Evolutionary conservation across 1,140 invertebrate species (phyloP).

Genomic region (Drosophila ananassae): DNA sequence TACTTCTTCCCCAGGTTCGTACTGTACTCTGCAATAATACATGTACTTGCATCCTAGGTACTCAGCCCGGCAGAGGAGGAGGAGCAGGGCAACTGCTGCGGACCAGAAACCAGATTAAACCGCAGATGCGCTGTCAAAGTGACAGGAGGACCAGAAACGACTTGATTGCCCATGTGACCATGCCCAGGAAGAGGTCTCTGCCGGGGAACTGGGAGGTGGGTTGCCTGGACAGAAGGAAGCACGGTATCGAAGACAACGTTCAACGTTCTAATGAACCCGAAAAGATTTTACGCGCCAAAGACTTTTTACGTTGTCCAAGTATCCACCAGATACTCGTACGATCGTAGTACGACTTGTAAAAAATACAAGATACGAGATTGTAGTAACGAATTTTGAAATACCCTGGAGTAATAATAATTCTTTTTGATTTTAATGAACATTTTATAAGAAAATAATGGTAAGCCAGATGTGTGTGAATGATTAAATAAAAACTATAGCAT

Average conservation of each 20-base stretch:
- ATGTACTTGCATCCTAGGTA: conserved; percentile 17
- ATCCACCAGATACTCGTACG: conserved; percentile 45
- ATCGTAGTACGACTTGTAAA: conserved; percentile 54
- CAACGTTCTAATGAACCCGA: conserved; percentile 81
- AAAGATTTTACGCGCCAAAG: conserved; percentile 80
- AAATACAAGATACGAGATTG: conserved; percentile 4
- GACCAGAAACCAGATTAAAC: conserved; percentile 74
- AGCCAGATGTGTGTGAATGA: too few species aligned
- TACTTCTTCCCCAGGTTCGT: conserved; percentile 42
- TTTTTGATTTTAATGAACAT: too few species aligned
- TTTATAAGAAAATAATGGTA: too few species aligned
- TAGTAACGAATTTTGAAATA: neutral
- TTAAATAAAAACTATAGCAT: neutral
- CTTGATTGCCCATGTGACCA: conserved; percentile 71
- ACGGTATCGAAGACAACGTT: conserved; percentile 49
- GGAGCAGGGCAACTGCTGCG: conserved; percentile 26
- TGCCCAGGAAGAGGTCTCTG: conserved; percentile 20
- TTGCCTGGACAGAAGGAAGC: neutral
- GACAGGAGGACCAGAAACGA: conserved; percentile 70
- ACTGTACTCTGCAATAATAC: conserved; percentile 57
- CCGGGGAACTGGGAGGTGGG: neutral
- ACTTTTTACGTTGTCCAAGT: conserved; percentile 64
- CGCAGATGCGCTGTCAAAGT: conserved; percentile 79
- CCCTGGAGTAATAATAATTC: neutral
- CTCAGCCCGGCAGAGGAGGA: conserved; percentile 25